Conservation (phyloP, 2,888 invertebrate genomes). For the Caenorhabditis sp. region DNA sequence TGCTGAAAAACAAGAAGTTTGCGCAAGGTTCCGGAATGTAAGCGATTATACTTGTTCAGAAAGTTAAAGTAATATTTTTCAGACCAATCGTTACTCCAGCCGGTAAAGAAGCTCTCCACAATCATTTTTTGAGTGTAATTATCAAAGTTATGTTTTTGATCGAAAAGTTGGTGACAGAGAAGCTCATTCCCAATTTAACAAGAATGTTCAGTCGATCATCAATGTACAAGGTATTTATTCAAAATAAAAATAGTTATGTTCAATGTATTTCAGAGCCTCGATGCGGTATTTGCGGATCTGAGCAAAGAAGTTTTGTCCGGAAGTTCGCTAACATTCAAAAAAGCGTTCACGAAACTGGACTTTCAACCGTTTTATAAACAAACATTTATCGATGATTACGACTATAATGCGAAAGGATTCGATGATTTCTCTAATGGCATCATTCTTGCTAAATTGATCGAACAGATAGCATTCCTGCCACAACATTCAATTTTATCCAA, state of each 20-base stretch:
- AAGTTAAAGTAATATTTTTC: not conserved
- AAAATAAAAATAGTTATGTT: too few species aligned
- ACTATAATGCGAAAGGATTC: slow-evolving; percentile 38
- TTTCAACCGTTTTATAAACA: slow-evolving; percentile 37
- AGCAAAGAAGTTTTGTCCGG: slow-evolving; percentile 41
- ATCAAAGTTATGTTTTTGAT: slow-evolving; percentile 41
- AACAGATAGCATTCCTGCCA: slow-evolving; percentile 21
- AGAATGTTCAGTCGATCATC: slow-evolving; percentile 39
- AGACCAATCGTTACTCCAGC: not conserved
- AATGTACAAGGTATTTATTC: slow-evolving; percentile 19
- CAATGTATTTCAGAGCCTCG: slow-evolving; percentile 13
- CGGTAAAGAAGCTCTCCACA: slow-evolving; percentile 45
- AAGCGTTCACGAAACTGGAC: slow-evolving; percentile 38
- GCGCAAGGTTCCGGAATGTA: slow-evolving; percentile 52
- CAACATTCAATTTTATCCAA: slow-evolving; percentile 6
- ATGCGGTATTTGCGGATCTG: slow-evolving; percentile 38
- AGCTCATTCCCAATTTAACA: slow-evolving; percentile 28
- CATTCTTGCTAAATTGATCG: slow-evolving; percentile 44
- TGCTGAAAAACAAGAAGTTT: slow-evolving; percentile 50
- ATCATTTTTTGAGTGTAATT: slow-evolving; percentile 31
- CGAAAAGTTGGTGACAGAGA: slow-evolving; percentile 18
- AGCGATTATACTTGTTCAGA: slow-evolving; percentile 4
- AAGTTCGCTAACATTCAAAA: slow-evolving; percentile 20
- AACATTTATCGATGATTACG: slow-evolving; percentile 46
- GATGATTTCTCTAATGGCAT: slow-evolving; percentile 44